Evolutionary conservation across 2,113 vertebrate genomes (phyloP).

Genomic region (Balaenoptera acutorostrata): DNA sequence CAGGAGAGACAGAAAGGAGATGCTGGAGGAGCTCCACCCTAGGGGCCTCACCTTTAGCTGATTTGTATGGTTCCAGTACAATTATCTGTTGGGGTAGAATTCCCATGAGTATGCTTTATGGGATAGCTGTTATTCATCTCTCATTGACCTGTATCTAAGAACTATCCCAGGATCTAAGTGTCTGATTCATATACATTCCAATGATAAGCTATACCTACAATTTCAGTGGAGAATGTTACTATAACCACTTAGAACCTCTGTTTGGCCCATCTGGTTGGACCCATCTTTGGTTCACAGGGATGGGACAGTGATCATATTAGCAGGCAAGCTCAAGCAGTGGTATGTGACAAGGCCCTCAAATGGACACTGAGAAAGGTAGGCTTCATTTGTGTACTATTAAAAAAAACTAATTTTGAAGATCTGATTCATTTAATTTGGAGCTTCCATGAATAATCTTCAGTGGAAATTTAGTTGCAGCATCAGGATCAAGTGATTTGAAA

Average conservation of each 20-base stretch:
- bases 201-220: not conserved
- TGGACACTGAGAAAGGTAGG: not conserved
- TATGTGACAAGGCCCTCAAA: not conserved
- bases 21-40: not conserved
- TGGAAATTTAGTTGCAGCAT: not conserved
- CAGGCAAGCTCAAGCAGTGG: not conserved
- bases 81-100: not conserved
- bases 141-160: not conserved
- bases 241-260: not conserved
- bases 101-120: not conserved
- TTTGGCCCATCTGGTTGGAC: not conserved
- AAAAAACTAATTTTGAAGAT: not conserved
- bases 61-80: not conserved
- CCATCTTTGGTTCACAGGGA: not conserved
- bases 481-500: not conserved
- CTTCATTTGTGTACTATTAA: not conserved
- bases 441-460: not conserved
- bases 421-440: not conserved
- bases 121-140: not conserved
- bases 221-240: not conserved
- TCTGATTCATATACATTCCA: not conserved
- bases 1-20: not conserved
- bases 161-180: not conserved
- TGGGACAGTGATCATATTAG: not conserved
- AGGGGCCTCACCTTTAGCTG: not conserved